Evolutionary conservation across 64 coral and sea anemone genomes (phyloP), one percentile per base, ranked within the genome.

Genomic region (Hydrozoanthus tunicans): DNA sequence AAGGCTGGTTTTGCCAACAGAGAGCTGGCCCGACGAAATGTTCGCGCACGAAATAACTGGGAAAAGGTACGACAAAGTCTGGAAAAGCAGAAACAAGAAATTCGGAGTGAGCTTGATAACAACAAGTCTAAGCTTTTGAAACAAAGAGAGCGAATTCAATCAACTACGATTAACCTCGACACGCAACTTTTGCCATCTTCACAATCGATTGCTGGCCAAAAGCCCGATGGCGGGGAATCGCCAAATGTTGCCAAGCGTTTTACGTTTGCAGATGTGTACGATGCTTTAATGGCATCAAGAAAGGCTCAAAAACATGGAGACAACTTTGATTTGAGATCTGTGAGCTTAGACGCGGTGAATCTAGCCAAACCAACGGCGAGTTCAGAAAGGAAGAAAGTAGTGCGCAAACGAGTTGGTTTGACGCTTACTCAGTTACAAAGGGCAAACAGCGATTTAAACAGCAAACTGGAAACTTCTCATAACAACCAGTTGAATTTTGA

Each of bases 51-150:
- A 43, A 32, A 3, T 6, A 75, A 88, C 56, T 88, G 84, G 84
- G 56, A 74, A 8, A 88, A 88, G 13, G 0, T 88, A 10, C 58
- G 70, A n/a, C 60, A 60, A 88, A 51, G 20, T 51, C 23, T 88
- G 53, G 84, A 88, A 7, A 88, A 88, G 6, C 84, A 88, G 20
- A 56, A 75, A 15, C 68, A 61, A 17, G 70, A 75, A 58, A 13
- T 88, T 88, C 68, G 56, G 54, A 74, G 60, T 70, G 84, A 88
- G 56, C 84, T 75, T 13, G 56, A 72, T 61, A 70, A 11, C 24
- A 88, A 73, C 69, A 88, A 88, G 25, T 88, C 84, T 58, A 88
- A 88, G 70, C 84, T 88, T 43, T 56, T 88, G 59, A 88, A 58
- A 51, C 84, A 88, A 88, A 61, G 84, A 61, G 84, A 88, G 15